Conservation (phyloP, 2,113 vertebrate genomes). For the Pelobates fuscus region DNA sequence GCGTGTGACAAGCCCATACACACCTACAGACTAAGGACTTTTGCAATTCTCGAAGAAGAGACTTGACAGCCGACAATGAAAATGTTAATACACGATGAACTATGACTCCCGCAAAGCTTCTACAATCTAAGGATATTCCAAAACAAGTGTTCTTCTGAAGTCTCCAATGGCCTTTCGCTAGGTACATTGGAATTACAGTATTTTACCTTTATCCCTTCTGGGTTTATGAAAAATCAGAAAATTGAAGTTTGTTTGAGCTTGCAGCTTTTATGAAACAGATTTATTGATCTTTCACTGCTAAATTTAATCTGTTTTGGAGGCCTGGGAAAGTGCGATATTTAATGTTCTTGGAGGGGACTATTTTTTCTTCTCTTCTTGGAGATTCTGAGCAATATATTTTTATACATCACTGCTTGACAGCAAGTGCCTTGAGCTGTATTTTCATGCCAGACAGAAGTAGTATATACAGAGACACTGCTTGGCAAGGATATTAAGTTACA, state of each 20-base stretch:
- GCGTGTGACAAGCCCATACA: no score
- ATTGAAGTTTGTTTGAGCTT: neutral
- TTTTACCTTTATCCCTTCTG: neutral
- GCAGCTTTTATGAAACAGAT: neutral
- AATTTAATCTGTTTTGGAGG: conserved; percentile 1
- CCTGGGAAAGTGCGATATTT: neutral
- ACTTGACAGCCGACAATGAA: neutral
- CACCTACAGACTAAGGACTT: neutral
- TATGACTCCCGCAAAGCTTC: neutral
- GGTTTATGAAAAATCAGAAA: neutral
- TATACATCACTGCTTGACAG: neutral
- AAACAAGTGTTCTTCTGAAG: no score
- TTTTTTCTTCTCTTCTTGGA: no score
- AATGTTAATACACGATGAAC: neutral
- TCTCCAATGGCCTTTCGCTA: neutral
- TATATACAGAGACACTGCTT: no score
- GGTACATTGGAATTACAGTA: conserved; percentile 12
- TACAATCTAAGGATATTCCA: no score
- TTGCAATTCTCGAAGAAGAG: neutral
- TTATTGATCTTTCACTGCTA: neutral
- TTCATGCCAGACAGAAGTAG: neutral
- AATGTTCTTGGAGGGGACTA: no score
- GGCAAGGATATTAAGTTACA: no score
- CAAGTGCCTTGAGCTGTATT: neutral
- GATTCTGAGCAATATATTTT: neutral